Evolutionary conservation across 2,797 vertebrate genomes (phyloP), one percentile per base, ranked within the genome.

Genomic region (Lophius americanus): DNA sequence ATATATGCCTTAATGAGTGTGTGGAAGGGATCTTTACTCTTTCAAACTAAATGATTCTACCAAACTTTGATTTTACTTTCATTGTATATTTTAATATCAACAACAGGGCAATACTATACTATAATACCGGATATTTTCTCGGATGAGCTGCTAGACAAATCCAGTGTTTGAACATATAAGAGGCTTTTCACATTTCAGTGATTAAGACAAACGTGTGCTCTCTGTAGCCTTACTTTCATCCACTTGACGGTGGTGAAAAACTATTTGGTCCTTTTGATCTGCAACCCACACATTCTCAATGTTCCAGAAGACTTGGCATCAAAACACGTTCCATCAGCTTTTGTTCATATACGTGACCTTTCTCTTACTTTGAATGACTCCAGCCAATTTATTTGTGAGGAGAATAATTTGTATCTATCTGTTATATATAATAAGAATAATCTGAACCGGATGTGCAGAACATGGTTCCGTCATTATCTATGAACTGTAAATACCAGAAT

Each of bases 221-320:
- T 70, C 36, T 64, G 51, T 66, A 46, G 60, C 61, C 67, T 67
- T 3, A 61, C 73, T 77, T 73, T 8, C 53, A 52, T 71, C 11
- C 35, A 51, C 65, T 48, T 60, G 49, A 71, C 55, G 59, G 50
- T 39, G 32, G 33, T 38, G 44, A 50, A 75, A 68, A 48, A 37
- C 59, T 52, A 56, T n/a, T 2, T 1, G 50, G 47, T 64, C 12
- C 14, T 64, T 53, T 60, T 9, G 51, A 65, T 56, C 60, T 9
- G 32, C 53, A 71, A 71, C 69, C 50, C 14, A 56, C 60, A 57
- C 61, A 68, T 79, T 73, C 79, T 75, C 73, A 82, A 57, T 59
- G 76, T 82, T 86, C 64, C 81, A 74, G 67, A 62, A 68, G 68
- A 81, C 56, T 51, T 70, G 68, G 53, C 59, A 63, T 44, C 54